Evolutionary conservation across 23 tunicate genomes (phyloP), one percentile per base, ranked within the genome.

Genomic region (Styela clava): DNA sequence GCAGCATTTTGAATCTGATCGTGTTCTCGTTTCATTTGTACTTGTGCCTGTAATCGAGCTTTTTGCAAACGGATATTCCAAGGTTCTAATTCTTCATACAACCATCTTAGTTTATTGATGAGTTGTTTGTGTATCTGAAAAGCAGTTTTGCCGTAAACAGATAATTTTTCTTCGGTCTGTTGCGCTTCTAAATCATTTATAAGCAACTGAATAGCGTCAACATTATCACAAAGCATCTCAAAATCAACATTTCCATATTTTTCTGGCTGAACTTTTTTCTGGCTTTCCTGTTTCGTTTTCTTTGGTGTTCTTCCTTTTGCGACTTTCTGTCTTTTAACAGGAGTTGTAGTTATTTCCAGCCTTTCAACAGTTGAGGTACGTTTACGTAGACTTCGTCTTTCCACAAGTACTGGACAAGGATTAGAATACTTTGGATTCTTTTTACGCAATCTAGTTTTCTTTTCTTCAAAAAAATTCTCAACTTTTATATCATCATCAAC

Each of bases 171-270:
- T 24, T 78, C 52, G 12, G 85, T 32, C 27, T 84, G 67, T 74
- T 89, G 85, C 5, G 63, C 69, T 70, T 89, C 94, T 30, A 85
- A 31, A 16, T 69, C 35, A 25, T 65, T 25, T 24, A 89, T 79
- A 2, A 89, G 73, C 1, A 27, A 35, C 12, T 72, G 74, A 24
- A 89, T 61, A 7, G 88, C 78, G 20, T 79, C 84, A 31, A 89
- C 69, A 61, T 74, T 84, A 32, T 89, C 94, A 63, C 94, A 89
- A 20, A 89, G 80, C 88, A 84, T 68, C 64, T 89, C 94, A 64
- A 89, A 89, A 44, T 89, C 88, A 3, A 89, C 63, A 16, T 78
- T 73, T 22, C 94, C 94, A 79, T 78, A 84, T 31, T 71, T 81
- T 30, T 34, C 76, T 3, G 64, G 83, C 12, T 87, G 89, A 26